Conservation (phyloP, 2,888 invertebrate genomes). For the Nematopogon swammerdamellus region DNA sequence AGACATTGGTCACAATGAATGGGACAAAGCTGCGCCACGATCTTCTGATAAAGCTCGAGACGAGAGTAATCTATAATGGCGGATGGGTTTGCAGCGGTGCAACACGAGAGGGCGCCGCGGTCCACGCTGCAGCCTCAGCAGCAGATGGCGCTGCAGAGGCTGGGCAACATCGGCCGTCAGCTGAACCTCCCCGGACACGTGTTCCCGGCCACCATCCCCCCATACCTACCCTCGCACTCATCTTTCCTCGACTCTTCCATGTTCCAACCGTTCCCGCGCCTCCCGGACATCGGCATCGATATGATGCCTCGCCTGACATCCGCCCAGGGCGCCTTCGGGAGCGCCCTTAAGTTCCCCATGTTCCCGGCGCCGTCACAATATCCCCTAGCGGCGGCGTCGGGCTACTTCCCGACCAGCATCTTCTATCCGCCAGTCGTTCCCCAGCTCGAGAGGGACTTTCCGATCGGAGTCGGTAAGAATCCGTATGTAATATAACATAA, state of each 20-base stretch:
- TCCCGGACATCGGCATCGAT: constrained; percentile 18
- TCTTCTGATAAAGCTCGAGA: too few relatives aligned
- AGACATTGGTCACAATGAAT: too few relatives aligned
- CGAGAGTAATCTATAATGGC: too few relatives aligned
- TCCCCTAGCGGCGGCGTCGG: constrained; percentile 32
- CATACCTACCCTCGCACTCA: constrained; percentile 21
- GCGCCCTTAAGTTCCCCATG: constrained; percentile 37
- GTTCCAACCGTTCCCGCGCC: constrained; percentile 22
- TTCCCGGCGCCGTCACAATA: constrained; percentile 35
- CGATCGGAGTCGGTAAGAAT: constrained; percentile 23
- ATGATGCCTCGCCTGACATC: constrained; percentile 10
- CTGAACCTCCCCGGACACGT: constrained; percentile 23
- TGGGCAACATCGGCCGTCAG: constrained; percentile 40
- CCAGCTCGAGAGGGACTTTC: constrained; percentile 24
- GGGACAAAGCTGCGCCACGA: too few relatives aligned
- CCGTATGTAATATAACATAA: not conserved
- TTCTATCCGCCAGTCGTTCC: constrained; percentile 36
- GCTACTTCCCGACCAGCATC: constrained; percentile 42
- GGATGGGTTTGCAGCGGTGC: constrained; percentile 84
- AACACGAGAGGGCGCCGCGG: constrained; percentile 85
- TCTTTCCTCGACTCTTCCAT: constrained; percentile 22
- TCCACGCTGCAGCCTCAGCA: constrained; percentile 27
- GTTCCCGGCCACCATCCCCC: constrained; percentile 21
- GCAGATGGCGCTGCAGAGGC: constrained; percentile 43
- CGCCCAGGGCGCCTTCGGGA: constrained; percentile 23